Conservation (phyloP, 2,797 vertebrate genomes). For the Orestias chungarensis region DNA sequence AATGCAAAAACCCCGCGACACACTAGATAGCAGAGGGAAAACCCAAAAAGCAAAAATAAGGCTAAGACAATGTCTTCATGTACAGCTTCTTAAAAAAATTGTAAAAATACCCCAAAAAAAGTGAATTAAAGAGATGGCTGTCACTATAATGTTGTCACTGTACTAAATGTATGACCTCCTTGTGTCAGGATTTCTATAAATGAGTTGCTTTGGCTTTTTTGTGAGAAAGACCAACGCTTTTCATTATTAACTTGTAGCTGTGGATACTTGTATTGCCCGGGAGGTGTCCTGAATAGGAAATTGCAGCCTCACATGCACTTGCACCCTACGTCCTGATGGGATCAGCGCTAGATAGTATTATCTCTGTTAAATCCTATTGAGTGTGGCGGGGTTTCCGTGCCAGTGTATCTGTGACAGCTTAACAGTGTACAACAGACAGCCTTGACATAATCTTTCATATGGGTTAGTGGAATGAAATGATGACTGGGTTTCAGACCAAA, state of each 20-base stretch:
- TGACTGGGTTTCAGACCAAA: conserved; percentile 26
- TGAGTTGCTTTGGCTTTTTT: not conserved
- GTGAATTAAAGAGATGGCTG: not conserved
- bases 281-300: conserved; percentile 31
- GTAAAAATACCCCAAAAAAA: not conserved
- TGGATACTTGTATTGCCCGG: conserved; percentile 16
- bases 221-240: not conserved
- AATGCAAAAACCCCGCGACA: not conserved
- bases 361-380: conserved; percentile 36
- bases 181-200: not conserved
- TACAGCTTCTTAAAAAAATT: not conserved
- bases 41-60: not conserved
- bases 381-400: conserved; percentile 24
- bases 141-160: not conserved
- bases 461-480: conserved; percentile 5
- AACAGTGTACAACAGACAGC: conserved; percentile 22
- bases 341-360: conserved; percentile 47
- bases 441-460: conserved; percentile 11
- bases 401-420: conserved; percentile 28
- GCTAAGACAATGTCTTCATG: not conserved
- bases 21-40: not conserved
- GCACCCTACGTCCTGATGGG: conserved; percentile 33
- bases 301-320: conserved; percentile 18
- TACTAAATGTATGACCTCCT: not conserved
- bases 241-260: not conserved